Conservation (phyloP, 2,888 invertebrate genomes). For the Drosophila lacicola region DNA sequence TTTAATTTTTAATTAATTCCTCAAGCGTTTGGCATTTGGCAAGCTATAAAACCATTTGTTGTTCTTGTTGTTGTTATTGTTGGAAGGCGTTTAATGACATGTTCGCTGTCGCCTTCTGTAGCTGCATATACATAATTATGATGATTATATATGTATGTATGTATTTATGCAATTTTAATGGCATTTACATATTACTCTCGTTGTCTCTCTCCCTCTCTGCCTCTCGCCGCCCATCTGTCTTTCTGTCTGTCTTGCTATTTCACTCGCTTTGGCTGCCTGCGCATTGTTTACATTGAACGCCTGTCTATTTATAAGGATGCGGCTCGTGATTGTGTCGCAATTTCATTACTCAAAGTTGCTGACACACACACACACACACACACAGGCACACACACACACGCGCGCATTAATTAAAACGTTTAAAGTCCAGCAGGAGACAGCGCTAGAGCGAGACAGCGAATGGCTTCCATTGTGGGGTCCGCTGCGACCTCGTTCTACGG, state of each 20-base stretch:
- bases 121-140: slow-evolving; percentile 68
- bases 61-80: slow-evolving; percentile 8
- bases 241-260: background rate
- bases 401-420: slow-evolving; percentile 53
- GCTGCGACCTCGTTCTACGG: slow-evolving; percentile 14
- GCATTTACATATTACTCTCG: slow-evolving; percentile 28
- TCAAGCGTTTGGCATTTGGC: slow-evolving; percentile 72
- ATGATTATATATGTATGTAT: slow-evolving; percentile 35
- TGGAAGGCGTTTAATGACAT: slow-evolving; percentile 55
- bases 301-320: slow-evolving; percentile 60
- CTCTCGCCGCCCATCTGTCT: background rate
- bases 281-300: slow-evolving; percentile 61
- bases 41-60: slow-evolving; percentile 70
- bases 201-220: background rate
- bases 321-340: slow-evolving; percentile 56
- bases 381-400: background rate
- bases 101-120: slow-evolving; percentile 35
- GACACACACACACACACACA: slow-evolving; percentile 14
- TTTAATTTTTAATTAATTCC: slow-evolving; percentile 80
- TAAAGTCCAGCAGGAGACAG: slow-evolving; percentile 8
- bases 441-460: slow-evolving; percentile 1
- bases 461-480: background rate
- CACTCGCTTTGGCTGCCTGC: background rate
- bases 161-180: slow-evolving; percentile 41
- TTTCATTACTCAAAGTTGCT: slow-evolving; percentile 60